A percentile compares a stretch with the other conserved stretches of the same genome.
phyloP scores from a whole-genome alignment of 2,888 invertebrate species.

The Hirtodrosophila alboralis region DNA sequence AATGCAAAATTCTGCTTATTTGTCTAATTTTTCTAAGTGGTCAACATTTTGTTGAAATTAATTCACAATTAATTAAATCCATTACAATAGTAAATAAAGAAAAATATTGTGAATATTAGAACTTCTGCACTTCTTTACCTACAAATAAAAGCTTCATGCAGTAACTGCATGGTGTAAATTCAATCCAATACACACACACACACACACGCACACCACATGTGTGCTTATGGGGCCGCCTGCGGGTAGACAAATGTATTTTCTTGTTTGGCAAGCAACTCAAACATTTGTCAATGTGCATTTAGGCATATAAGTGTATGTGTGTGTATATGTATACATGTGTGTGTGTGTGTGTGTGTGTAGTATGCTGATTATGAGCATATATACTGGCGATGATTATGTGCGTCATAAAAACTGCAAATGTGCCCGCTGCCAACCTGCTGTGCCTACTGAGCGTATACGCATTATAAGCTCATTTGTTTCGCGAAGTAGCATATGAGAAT shows the following conservation, averaged over 20 bases:
- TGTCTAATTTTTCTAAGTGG: no score
- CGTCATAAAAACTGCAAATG: constrained; percentile 34
- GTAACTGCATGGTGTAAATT: no score
- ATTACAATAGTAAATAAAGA: no score
- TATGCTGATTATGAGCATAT: constrained; percentile 13
- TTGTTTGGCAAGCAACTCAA: constrained; percentile 54
- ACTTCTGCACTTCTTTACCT: no score
- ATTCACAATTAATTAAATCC: no score
- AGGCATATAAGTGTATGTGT: constrained; percentile 6
- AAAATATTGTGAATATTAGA: no score
- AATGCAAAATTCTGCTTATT: no score
- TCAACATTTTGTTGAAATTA: no score
- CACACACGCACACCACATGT: constrained; percentile 2
- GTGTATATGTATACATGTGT: constrained; percentile 5
- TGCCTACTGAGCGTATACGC: constrained; percentile 47
- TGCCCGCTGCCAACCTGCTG: constrained; percentile 43
- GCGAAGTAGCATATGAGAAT: constrained; percentile 21
- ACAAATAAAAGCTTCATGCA: no score
- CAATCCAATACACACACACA: background rate
- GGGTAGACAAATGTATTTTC: constrained; percentile 60
- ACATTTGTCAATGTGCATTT: constrained; percentile 62
- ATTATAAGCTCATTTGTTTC: constrained; percentile 51
- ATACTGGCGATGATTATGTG: constrained; percentile 27
- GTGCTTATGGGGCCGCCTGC: constrained; percentile 31
- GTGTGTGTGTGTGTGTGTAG: constrained; percentile 6